Evolutionary conservation across 2,113 vertebrate species (phyloP).

Genomic region (Prionailurus bengalensis): DNA sequence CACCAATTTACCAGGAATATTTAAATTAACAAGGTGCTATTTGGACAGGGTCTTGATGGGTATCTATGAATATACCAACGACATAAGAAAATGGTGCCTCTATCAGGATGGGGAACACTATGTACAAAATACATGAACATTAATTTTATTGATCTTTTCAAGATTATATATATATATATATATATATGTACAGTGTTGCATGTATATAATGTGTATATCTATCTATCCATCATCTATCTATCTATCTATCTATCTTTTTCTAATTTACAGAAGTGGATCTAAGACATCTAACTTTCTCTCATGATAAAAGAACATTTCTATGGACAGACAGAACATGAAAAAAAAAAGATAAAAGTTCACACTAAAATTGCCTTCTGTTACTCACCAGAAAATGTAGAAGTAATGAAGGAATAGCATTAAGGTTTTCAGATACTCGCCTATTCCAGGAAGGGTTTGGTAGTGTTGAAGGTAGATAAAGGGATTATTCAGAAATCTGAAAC

Average conservation of each 20-base stretch:
- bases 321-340: background rate
- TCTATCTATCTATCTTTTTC: background rate
- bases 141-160: background rate
- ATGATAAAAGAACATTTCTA: background rate
- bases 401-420: rapidly evolving
- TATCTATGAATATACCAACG: background rate
- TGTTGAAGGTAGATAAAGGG: background rate
- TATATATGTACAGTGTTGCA: background rate
- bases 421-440: background rate
- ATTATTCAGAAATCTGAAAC: background rate
- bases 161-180: background rate
- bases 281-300: background rate
- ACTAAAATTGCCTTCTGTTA: background rate
- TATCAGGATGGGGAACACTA: background rate
- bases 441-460: background rate
- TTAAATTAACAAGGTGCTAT: background rate
- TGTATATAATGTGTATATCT: background rate
- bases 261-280: background rate
- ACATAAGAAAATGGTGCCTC: background rate
- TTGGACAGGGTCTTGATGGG: background rate
- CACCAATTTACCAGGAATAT: background rate
- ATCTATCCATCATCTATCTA: background rate
- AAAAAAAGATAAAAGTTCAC: background rate
- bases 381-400: background rate
- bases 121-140: background rate